phyloP scores from a whole-genome alignment of 2,888 invertebrate species.

The Synanthedon formicaeformis region DNA sequence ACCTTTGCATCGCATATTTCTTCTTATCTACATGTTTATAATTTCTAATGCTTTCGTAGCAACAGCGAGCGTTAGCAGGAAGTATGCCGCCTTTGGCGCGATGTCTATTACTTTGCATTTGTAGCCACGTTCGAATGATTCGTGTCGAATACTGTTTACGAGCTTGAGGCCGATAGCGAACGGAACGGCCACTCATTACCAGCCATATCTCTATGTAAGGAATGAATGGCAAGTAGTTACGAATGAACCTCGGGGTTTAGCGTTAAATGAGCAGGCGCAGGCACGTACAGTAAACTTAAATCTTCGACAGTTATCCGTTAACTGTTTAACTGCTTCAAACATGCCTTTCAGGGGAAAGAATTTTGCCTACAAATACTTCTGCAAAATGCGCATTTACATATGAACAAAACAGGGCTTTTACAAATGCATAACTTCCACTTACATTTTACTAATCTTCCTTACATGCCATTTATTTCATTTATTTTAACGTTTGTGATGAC shows the following conservation, averaged over 20 bases:
- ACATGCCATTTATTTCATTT: too few species aligned
- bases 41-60: too few species aligned
- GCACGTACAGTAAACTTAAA: conserved; percentile 46
- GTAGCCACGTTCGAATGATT: conserved; percentile 53
- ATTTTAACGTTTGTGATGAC: too few species aligned
- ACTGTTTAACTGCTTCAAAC: conserved; percentile 11
- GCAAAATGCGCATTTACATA: too few species aligned
- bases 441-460: too few species aligned
- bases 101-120: conserved; percentile 58
- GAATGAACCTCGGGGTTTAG: conserved; percentile 43
- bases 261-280: conserved; percentile 43
- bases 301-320: conserved; percentile 40
- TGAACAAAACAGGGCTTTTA: too few species aligned
- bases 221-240: conserved; percentile 61
- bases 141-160: conserved; percentile 59
- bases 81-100: conserved; percentile 36
- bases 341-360: conserved; percentile 21
- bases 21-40: not conserved
- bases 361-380: not conserved
- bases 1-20: conserved; percentile 24
- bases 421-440: too few species aligned
- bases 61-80: conserved; percentile 44
- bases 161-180: conserved; percentile 58
- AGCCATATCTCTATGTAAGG: conserved; percentile 60
- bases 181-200: conserved; percentile 54